A percentile compares a stretch with the other conserved stretches of the same genome.
Conservation (phyloP, 1,140 invertebrate species). For the Saccostrea glomerata region DNA sequence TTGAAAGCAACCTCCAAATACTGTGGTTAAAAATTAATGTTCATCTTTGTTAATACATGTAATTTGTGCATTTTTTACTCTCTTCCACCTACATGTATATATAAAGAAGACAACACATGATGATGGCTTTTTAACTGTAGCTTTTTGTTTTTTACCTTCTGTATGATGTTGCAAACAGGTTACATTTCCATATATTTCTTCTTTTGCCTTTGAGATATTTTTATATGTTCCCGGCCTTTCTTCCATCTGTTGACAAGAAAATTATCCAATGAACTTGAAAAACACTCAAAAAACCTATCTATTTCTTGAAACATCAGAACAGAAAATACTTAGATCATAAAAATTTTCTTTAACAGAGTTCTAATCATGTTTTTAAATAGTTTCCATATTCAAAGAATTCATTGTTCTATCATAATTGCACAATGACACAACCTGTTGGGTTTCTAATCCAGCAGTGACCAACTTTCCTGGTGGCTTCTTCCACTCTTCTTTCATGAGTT, state of each 20-base stretch:
- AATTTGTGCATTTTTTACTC: background rate
- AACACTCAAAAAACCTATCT: no score
- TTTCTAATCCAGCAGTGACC: background rate
- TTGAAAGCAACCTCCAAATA: slow-evolving; percentile 44
- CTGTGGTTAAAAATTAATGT: background rate
- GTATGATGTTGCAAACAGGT: background rate
- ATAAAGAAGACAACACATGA: no score
- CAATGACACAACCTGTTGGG: background rate
- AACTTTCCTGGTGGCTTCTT: background rate
- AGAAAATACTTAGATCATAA: no score
- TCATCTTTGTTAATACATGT: background rate
- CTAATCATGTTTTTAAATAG: no score
- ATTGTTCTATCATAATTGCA: background rate
- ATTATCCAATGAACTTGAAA: no score
- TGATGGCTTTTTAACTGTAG: background rate
- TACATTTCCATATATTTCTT: slow-evolving; percentile 9
- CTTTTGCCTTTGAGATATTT: background rate
- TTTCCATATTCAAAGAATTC: no score
- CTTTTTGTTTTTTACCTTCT: background rate
- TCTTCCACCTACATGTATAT: no score
- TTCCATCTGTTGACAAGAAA: background rate
- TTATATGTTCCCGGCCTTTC: background rate
- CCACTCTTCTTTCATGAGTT: background rate
- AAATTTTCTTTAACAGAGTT: no score
- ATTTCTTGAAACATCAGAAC: no score